These are phyloP conservation scores for Gorsachius magnificus DNA, from an alignment of 2,797 vertebrate species.

Conservation along the genomic window DNA sequence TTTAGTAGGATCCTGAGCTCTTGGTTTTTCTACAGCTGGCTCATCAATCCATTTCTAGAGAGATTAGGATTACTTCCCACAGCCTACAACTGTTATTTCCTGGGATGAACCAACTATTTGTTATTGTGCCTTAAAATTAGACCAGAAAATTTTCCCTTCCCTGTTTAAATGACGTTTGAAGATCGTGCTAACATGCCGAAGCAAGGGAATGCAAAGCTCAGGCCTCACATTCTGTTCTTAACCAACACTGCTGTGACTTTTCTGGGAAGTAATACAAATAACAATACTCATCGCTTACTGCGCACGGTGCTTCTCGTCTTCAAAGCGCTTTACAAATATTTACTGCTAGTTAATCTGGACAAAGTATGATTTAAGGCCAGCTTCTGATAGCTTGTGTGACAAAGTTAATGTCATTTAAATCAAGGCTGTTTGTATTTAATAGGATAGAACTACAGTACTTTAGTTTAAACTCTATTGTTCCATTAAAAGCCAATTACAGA, in stretches of 20 bases:
- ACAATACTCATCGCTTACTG: neutral
- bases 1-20: neutral
- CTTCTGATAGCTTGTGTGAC: conserved; percentile 18
- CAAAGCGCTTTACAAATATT: conserved; percentile 27
- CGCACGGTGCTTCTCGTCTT: neutral
- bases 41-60: neutral
- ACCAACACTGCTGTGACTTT: neutral
- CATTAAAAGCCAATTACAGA: conserved; percentile 49
- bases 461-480: conserved; percentile 19
- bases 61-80: neutral
- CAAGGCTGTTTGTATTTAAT: conserved; percentile 15
- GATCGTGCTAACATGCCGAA: neutral
- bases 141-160: conserved; percentile 12
- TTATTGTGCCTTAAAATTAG: conserved; percentile 13
- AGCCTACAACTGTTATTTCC: neutral
- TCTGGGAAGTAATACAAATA: neutral
- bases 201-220: neutral
- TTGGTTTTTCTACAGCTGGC: neutral
- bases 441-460: conserved; percentile 31
- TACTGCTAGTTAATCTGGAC: conserved; percentile 24
- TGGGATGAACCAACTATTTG: neutral
- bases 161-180: neutral
- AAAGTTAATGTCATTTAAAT: conserved; percentile 51
- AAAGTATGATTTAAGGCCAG: conserved; percentile 29
- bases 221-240: neutral